These are phyloP conservation scores for Progne subis DNA, from an alignment of 2,113 vertebrate genomes.

Conservation along the genomic window DNA sequence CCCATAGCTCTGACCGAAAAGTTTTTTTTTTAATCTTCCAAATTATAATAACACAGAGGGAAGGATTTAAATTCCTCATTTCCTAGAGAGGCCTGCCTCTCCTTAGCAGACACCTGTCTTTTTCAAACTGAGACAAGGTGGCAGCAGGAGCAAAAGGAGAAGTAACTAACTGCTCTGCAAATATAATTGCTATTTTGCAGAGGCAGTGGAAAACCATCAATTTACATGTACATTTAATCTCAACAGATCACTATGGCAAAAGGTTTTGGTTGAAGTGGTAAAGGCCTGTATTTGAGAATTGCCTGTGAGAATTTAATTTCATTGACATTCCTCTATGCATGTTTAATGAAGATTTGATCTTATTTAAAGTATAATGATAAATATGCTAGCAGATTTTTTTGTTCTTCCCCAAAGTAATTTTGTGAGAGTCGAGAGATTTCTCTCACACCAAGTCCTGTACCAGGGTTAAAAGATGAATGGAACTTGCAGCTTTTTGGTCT, in stretches of 20 bases:
- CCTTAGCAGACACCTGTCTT: no score
- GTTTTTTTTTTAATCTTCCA: no score
- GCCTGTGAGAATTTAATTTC: constrained; percentile 20
- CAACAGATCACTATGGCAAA: not conserved
- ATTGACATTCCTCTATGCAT: constrained; percentile 54
- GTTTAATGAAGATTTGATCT: constrained; percentile 43
- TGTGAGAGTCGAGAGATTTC: no score
- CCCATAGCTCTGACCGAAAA: no score
- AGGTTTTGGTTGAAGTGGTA: constrained; percentile 23
- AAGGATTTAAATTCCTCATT: no score
- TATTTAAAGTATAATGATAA: constrained; percentile 70
- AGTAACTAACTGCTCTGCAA: not conserved
- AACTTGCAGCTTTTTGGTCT: no score
- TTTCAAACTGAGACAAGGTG: no score
- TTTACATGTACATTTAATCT: not conserved
- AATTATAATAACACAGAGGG: no score
- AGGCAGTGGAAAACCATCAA: not conserved
- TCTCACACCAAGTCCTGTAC: no score
- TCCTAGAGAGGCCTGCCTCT: no score
- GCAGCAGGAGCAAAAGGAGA: not conserved
- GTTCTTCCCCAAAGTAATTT: constrained; percentile 22
- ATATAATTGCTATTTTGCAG: not conserved
- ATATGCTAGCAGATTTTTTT: constrained; percentile 59
- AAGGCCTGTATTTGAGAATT: constrained; percentile 33
- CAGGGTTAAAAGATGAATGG: no score